phyloP scores from a whole-genome alignment of 2,797 vertebrate genomes.

The Halcyon smyrnensis region DNA sequence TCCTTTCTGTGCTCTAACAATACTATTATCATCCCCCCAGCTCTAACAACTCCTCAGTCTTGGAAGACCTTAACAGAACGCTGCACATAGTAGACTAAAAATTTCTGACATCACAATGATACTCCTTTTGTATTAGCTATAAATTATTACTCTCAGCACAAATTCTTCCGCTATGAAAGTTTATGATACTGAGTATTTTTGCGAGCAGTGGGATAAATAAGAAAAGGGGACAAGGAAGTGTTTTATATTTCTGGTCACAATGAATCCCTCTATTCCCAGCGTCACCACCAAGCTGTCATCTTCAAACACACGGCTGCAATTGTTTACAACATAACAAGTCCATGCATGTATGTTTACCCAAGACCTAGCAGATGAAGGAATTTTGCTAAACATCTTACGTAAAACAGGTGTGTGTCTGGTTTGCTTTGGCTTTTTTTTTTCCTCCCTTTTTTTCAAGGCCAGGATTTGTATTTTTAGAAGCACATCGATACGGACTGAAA shows the following conservation, averaged over 20 bases:
- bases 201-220: neutral
- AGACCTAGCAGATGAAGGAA: neutral
- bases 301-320: neutral
- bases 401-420: neutral
- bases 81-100: neutral
- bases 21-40: rapidly evolving
- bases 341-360: neutral
- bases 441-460: neutral
- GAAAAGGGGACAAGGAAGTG: neutral
- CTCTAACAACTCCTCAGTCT: neutral
- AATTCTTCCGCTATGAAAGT: neutral
- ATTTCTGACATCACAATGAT: neutral
- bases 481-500: rapidly evolving
- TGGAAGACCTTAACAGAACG: neutral
- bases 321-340: neutral
- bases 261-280: neutral
- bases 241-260: neutral
- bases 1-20: neutral
- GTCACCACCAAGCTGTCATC: neutral
- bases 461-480: neutral
- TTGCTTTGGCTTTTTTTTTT: neutral
- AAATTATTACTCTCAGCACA: neutral
- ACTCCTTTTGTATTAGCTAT: neutral
- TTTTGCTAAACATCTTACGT: neutral
- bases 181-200: neutral